A percentile compares a stretch with the other conserved stretches of the same genome.
phyloP scores from a whole-genome alignment of 2,888 invertebrate species.

The Rotaria sp. region DNA sequence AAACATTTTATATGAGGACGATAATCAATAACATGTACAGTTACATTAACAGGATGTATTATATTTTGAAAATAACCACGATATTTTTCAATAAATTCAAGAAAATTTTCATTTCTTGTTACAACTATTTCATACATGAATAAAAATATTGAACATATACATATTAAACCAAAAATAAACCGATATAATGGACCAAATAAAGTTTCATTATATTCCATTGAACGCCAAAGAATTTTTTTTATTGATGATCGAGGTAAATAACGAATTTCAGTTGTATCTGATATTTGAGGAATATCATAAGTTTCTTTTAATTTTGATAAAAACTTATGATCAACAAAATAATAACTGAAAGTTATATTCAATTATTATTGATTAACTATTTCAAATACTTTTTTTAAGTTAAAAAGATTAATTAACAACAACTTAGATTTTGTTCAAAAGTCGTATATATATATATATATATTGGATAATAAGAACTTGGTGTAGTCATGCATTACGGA shows the following conservation, averaged over 20 bases:
- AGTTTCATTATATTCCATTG: constrained; percentile 12
- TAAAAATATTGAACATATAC: background rate
- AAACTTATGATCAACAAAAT: background rate
- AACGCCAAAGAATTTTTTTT: background rate
- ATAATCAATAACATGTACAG: background rate
- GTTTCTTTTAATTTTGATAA: background rate
- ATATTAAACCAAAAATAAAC: constrained; percentile 2
- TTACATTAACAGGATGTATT: background rate
- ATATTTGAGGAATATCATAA: background rate
- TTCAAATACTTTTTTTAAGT: too few species aligned
- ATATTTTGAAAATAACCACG: background rate
- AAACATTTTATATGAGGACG: background rate
- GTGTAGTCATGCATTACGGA: too few species aligned
- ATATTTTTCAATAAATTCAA: background rate
- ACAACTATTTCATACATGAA: background rate
- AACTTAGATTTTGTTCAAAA: too few species aligned
- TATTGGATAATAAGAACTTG: too few species aligned
- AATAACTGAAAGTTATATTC: background rate
- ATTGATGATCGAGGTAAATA: background rate
- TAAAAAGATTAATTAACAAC: too few species aligned
- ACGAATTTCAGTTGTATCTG: background rate
- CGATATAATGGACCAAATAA: background rate
- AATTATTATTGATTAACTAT: background rate
- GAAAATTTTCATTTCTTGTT: background rate
- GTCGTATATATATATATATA: too few species aligned